Conservation (phyloP, 2,888 invertebrate genomes). For the Tenthredo notha region DNA sequence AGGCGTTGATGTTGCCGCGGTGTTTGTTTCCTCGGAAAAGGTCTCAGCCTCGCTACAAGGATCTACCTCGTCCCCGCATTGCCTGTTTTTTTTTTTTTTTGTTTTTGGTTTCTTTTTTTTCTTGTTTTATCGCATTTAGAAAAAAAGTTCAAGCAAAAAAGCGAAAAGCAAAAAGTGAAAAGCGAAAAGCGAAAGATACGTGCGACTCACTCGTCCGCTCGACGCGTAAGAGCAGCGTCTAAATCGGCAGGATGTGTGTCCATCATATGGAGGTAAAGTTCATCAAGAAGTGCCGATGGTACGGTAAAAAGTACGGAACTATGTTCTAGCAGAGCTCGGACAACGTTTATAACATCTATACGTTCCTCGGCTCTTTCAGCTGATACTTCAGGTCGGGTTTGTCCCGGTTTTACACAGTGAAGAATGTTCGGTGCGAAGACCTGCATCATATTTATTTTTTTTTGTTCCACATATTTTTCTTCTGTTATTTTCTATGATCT, state of each 20-base stretch:
- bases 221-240: constrained; percentile 80
- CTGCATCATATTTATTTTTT: constrained; percentile 59
- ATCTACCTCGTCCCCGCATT: constrained; percentile 74
- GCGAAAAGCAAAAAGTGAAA: background rate
- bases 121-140: background rate
- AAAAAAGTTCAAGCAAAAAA: too few species aligned
- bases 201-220: constrained; percentile 77
- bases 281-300: constrained; percentile 90
- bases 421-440: constrained; percentile 97
- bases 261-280: constrained; percentile 92
- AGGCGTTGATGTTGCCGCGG: constrained; percentile 59
- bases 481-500: background rate
- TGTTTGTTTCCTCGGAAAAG: constrained; percentile 71
- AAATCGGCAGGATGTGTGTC: constrained; percentile 91
- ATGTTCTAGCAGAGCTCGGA: constrained; percentile 88
- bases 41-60: constrained; percentile 75
- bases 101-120: background rate
- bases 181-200: background rate
- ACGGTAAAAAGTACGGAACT: constrained; percentile 87
- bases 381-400: constrained; percentile 79
- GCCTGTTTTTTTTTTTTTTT: constrained; percentile 62
- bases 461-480: too few species aligned
- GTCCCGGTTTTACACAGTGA: constrained; percentile 86
- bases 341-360: constrained; percentile 94
- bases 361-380: constrained; percentile 89